Percentiles rank a stretch among this genome's conserved stretches.
phyloP scores from a whole-genome alignment of 2,888 invertebrate species.

The Cryptocephalus moraei region DNA sequence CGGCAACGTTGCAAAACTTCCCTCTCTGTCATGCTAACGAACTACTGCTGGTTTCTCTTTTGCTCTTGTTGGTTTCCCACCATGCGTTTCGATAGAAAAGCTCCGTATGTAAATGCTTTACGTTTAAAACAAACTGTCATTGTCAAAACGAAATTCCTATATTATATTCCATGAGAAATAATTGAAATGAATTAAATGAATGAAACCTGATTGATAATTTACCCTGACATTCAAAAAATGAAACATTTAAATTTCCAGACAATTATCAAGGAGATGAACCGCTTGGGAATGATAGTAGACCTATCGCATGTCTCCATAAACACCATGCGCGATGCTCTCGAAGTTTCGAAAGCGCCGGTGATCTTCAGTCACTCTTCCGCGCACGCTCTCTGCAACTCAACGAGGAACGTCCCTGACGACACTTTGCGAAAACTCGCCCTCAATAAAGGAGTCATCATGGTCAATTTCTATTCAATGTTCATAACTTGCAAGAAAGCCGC shows the following conservation, averaged over 20 bases:
- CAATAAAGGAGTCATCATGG: slow-evolving; percentile 78
- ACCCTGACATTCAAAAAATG: no score
- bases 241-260: slow-evolving; percentile 41
- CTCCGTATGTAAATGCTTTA: no score
- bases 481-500: slow-evolving; percentile 65
- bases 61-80: no score
- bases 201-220: no score
- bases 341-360: slow-evolving; percentile 69
- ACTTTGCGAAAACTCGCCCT: slow-evolving; percentile 61
- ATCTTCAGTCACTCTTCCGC: slow-evolving; percentile 82
- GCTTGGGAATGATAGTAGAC: slow-evolving; percentile 81
- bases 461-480: slow-evolving; percentile 74
- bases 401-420: slow-evolving; percentile 71
- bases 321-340: slow-evolving; percentile 72
- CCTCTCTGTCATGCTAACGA: no score
- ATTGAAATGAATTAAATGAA: no score
- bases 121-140: no score
- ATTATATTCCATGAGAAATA: no score
- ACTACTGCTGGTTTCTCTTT: no score
- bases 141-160: no score
- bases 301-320: slow-evolving; percentile 69
- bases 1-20: no score
- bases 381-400: slow-evolving; percentile 68
- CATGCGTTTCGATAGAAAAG: no score
- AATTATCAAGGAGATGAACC: slow-evolving; percentile 80